Conservation (phyloP, 1,140 invertebrate species). For the Saccostrea glomerata region DNA sequence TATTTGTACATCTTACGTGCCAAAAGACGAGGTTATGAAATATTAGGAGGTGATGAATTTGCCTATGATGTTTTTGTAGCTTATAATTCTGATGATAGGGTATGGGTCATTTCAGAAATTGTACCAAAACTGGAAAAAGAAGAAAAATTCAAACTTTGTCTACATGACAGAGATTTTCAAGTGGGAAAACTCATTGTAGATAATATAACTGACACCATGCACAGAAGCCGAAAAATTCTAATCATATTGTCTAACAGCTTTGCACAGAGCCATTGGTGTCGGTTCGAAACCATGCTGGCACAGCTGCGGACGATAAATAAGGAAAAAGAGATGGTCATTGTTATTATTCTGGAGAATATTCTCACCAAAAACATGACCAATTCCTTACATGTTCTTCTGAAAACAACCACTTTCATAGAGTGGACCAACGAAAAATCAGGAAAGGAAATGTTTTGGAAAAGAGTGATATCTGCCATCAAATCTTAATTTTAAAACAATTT, state of each 20-base stretch:
- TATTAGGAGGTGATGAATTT: not conserved
- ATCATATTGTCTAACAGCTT: constrained; percentile 67
- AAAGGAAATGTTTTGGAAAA: constrained; percentile 92
- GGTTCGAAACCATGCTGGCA: constrained; percentile 77
- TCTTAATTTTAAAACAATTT: not conserved
- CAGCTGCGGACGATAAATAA: constrained; percentile 34
- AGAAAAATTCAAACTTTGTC: constrained; percentile 58
- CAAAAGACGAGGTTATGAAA: constrained; percentile 10
- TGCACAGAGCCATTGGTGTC: constrained; percentile 67
- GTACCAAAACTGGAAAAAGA: constrained; percentile 41
- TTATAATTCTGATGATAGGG: not conserved
- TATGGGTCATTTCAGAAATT: not conserved
- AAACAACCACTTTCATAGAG: constrained; percentile 83
- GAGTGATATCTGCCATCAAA: not conserved
- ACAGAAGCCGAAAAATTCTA: constrained; percentile 65
- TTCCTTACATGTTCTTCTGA: constrained; percentile 82
- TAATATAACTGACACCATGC: constrained; percentile 68
- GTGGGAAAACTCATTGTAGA: constrained; percentile 63
- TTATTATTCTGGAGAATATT: constrained; percentile 33
- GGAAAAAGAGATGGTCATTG: not conserved
- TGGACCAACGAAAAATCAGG: constrained; percentile 89
- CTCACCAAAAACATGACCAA: constrained; percentile 54
- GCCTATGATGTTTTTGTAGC: constrained; percentile 23
- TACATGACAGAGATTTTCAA: constrained; percentile 70
- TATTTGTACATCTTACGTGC: constrained; percentile 41